Conservation (phyloP, 2,797 vertebrate genomes). For the Ibycter americanus region DNA sequence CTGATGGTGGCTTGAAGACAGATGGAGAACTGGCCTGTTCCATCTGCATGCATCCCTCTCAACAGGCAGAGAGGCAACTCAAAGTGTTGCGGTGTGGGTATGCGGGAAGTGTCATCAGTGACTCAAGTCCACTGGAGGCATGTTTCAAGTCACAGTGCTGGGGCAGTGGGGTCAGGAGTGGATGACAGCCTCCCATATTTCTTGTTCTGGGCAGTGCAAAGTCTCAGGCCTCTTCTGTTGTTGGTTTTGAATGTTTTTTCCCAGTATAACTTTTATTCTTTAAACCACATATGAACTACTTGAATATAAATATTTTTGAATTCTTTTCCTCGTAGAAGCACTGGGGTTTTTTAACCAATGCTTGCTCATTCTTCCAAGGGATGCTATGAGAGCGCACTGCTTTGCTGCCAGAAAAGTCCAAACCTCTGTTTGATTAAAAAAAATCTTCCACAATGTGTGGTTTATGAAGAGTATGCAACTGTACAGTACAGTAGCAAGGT, state of each 20-base stretch:
- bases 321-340: neutral
- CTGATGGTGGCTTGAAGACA: neutral
- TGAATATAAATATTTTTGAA: neutral
- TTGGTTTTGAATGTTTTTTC: neutral
- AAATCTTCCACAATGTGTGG: neutral
- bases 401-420: neutral
- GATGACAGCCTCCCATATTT: neutral
- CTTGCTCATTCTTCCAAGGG: neutral
- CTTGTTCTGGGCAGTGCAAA: neutral
- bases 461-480: neutral
- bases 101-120: neutral
- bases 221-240: neutral
- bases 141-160: neutral
- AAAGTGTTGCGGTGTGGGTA: fast-evolving
- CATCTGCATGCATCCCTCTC: fast-evolving
- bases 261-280: neutral
- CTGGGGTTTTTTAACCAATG: neutral
- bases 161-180: no score
- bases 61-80: neutral
- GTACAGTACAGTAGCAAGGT: neutral
- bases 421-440: neutral
- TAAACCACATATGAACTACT: neutral
- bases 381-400: neutral
- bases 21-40: neutral
- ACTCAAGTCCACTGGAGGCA: neutral